Conservation (phyloP, 2,888 invertebrate genomes). For the Eupithecia tripunctaria region DNA sequence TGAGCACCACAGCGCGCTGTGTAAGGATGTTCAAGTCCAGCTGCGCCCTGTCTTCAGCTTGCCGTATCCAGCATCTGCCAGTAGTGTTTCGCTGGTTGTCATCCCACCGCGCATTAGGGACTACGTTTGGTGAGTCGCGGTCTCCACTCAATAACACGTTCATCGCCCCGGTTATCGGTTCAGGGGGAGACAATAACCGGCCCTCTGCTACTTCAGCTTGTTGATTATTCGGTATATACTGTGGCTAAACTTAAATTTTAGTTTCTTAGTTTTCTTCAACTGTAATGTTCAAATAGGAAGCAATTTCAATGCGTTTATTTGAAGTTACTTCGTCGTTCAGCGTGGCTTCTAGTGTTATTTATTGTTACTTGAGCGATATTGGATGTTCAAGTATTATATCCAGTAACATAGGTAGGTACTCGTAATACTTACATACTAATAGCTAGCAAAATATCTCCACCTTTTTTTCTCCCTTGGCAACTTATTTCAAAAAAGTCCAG, state of each 20-base stretch:
- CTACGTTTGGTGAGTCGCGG: too few relatives aligned
- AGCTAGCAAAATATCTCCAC: too few relatives aligned
- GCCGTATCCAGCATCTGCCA: too few relatives aligned
- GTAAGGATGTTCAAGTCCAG: too few relatives aligned
- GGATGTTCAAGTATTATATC: not conserved
- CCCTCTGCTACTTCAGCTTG: not conserved
- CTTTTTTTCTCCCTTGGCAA: too few relatives aligned
- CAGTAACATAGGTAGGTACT: not conserved
- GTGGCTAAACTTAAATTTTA: not conserved
- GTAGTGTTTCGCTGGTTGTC: too few relatives aligned
- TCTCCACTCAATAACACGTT: too few relatives aligned
- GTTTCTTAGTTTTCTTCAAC: not conserved
- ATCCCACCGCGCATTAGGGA: too few relatives aligned
- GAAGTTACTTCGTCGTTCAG: not conserved
- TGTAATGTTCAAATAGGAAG: not conserved
- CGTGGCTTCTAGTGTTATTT: not conserved
- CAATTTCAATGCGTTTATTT: not conserved
- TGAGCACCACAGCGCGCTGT: too few relatives aligned
- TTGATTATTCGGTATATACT: not conserved
- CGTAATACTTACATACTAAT: not conserved
- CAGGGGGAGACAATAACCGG: not conserved
- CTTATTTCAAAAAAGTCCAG: too few relatives aligned
- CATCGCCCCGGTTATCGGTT: not conserved
- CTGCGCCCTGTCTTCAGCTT: too few relatives aligned
- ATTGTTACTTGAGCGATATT: not conserved